Conservation (phyloP, 2,113 vertebrate genomes). For the Narcine bancroftii region DNA sequence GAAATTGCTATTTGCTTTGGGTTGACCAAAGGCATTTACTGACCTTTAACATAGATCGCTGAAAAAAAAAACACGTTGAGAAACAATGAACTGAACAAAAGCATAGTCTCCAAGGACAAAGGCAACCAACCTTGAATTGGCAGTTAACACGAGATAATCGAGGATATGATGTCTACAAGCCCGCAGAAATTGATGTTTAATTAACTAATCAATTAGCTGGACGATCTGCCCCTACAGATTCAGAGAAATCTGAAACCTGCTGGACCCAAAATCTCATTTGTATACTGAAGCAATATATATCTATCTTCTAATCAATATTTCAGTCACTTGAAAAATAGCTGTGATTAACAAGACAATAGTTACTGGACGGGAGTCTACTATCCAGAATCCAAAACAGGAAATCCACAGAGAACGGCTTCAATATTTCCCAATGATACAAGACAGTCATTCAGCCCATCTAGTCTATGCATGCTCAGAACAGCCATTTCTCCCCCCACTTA, state of each 20-base stretch:
- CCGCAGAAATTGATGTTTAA: constrained; percentile 38
- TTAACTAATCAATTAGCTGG: constrained; percentile 35
- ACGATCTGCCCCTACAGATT: background rate
- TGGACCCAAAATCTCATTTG: constrained; percentile 30
- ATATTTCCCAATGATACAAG: background rate
- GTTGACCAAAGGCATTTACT: background rate
- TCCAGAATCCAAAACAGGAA: background rate
- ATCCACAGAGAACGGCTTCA: background rate
- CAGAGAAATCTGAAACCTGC: constrained; percentile 22
- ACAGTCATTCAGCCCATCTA: too few species aligned
- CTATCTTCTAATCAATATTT: constrained; percentile 20
- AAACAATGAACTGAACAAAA: constrained; percentile 15
- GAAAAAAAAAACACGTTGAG: constrained; percentile 8
- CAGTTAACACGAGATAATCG: constrained; percentile 31
- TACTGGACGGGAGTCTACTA: background rate
- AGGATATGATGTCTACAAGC: constrained; percentile 35
- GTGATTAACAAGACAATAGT: constrained; percentile 1
- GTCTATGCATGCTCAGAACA: too few species aligned
- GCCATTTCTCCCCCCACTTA: too few species aligned
- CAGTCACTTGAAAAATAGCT: constrained; percentile 34
- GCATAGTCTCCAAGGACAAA: background rate
- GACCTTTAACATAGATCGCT: background rate
- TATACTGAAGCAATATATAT: constrained; percentile 10
- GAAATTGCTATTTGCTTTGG: background rate
- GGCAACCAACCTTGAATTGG: constrained; percentile 22